These are phyloP conservation scores for Cochlearius cochlearius DNA, from an alignment of 2,113 vertebrate species.

Conservation along the genomic window DNA sequence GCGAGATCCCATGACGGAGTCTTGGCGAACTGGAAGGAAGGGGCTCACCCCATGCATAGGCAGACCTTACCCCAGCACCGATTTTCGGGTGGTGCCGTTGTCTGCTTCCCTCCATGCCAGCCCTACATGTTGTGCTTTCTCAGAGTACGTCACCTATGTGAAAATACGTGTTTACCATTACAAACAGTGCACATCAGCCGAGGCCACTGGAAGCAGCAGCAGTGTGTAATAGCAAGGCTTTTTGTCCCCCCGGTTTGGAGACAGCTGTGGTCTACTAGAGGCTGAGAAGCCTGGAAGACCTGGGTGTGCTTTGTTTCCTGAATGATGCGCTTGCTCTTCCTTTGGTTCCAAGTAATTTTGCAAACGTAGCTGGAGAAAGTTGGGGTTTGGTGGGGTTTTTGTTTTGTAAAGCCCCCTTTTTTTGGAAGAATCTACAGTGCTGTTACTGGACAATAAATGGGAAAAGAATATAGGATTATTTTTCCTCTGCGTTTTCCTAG, in stretches of 20 bases:
- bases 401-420: not conserved
- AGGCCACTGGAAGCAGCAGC: not conserved
- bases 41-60: fast-evolving
- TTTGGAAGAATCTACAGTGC: not conserved
- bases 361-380: not conserved
- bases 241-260: not conserved
- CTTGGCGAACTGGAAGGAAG: not conserved
- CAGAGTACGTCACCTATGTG: not conserved
- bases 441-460: not conserved
- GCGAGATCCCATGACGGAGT: fast-evolving
- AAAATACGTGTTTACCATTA: fast-evolving
- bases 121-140: fast-evolving
- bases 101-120: not conserved
- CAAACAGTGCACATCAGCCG: fast-evolving
- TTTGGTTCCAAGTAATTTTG: not conserved
- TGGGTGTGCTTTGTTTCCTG: not conserved
- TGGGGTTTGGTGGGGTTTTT: not conserved
- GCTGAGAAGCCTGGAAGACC: not conserved
- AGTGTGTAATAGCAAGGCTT: not conserved
- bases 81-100: not conserved
- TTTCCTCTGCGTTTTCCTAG: not conserved
- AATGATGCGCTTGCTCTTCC: not conserved
- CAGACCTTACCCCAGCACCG: not conserved
- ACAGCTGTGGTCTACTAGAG: not conserved
- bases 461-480: not conserved